Base-by-base conservation (phyloP, 2,797 vertebrate species). In the Esox lucius region DNA sequence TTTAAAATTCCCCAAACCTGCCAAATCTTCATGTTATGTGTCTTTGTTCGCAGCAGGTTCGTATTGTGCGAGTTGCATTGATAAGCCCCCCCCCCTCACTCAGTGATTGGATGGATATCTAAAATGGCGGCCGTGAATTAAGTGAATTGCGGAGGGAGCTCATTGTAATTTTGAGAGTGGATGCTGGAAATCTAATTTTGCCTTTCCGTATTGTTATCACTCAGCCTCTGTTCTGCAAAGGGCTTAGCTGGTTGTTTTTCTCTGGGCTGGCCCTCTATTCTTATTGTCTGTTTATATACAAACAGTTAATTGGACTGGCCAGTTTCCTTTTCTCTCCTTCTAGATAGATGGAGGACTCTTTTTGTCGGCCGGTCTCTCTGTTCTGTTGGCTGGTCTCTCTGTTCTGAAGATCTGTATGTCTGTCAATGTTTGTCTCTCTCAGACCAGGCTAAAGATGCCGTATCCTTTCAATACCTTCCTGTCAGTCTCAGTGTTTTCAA, bases 101-200 rank as follows among this genome's bases (percentile, higher is more conserved):
- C 76, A 81, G 75, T 78, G 84, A 74, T 78, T 70, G 46, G 11
- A 33, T 53, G 81, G 68, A 82, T 76, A 0, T 72, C 71, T 53
- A 82, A 67, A 83, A 84, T 78, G 77, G 74, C 78, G 42, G 80
- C 22, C n/a, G 7, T 68, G 83, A 84, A 84, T 84, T 75, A 80
- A 85, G 74, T 80, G 75, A 79, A 78, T 80, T 61, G 61, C 77
- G 71, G 8, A 77, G 67, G 78, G 72, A 28, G 76, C 80, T 22
- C 9, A 68, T 17, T 62, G 75, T 79, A 70, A 87, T 84, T 85
- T 70, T 26, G 76, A 75, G 76, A 77, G 72, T 62, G 26, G 61
- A 64, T 75, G 59, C 74, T 72, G 73, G 82, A 80, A 71, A 80
- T 81, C 77, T 85, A 70, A 80, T 86, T 86, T 76, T 75, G 48